Evolutionary conservation across 2,888 invertebrate genomes (phyloP).

Genomic region (Cantharis nigra): DNA sequence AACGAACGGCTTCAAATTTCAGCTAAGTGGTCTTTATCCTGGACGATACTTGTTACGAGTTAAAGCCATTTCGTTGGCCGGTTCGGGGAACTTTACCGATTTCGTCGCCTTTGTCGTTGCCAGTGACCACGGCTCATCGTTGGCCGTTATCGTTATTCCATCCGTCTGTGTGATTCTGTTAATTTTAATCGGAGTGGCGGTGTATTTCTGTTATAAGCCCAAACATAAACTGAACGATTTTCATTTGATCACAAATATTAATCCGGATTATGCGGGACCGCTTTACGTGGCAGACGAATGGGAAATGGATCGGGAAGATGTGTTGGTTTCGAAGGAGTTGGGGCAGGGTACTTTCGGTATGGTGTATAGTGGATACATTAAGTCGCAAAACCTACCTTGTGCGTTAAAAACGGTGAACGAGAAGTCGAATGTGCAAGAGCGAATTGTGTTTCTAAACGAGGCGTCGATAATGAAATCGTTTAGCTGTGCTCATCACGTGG

Average conservation of each 20-base stretch:
- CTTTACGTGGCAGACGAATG: slow-evolving; percentile 70
- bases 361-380: slow-evolving; percentile 67
- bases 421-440: slow-evolving; percentile 60
- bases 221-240: slow-evolving; percentile 49
- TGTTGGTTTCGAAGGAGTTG: slow-evolving; percentile 60
- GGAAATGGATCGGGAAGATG: slow-evolving; percentile 68
- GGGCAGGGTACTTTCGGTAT: slow-evolving; percentile 78
- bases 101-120: slow-evolving; percentile 35
- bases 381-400: slow-evolving; percentile 55
- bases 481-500: slow-evolving; percentile 67
- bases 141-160: slow-evolving; percentile 10
- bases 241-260: slow-evolving; percentile 62
- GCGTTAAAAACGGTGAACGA: slow-evolving; percentile 70
- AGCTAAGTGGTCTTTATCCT: slow-evolving; percentile 54
- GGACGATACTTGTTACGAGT: slow-evolving; percentile 65
- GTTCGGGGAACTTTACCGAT: slow-evolving; percentile 55
- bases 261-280: slow-evolving; percentile 67
- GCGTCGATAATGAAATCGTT: slow-evolving; percentile 76
- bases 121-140: background rate
- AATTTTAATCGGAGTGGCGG: slow-evolving; percentile 27
- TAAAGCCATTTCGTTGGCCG: slow-evolving; percentile 65
- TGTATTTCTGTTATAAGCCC: slow-evolving; percentile 43
- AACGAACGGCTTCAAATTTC: slow-evolving; percentile 39
- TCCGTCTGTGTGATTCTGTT: slow-evolving; percentile 37
- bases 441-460: slow-evolving; percentile 70